Evolutionary conservation across 2,797 vertebrate species (phyloP).

Genomic region (Alcedo atthis): DNA sequence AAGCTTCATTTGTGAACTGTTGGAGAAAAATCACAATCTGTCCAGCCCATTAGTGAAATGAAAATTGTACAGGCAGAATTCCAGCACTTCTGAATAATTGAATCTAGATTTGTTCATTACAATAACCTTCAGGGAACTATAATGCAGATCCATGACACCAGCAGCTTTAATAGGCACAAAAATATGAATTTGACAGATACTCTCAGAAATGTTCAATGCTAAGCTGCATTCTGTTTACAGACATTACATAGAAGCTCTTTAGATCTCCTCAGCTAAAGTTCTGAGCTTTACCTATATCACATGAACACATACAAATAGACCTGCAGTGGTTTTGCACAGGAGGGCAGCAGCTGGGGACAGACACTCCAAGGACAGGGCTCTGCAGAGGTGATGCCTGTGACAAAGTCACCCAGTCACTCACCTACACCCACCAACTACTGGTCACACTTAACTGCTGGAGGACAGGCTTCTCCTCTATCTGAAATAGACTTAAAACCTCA

Average conservation of each 20-base stretch:
- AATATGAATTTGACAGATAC: constrained; percentile 6
- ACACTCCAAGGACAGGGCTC: neutral
- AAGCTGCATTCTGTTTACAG: neutral
- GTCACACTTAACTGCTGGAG: neutral
- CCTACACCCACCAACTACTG: neutral
- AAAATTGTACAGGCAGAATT: constrained; percentile 56
- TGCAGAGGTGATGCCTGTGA: neutral
- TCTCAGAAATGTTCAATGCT: neutral
- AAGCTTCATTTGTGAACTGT: constrained; percentile 45
- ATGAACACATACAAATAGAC: neutral
- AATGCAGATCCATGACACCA: constrained; percentile 20
- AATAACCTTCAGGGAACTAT: constrained; percentile 50
- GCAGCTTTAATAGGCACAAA: constrained; percentile 44
- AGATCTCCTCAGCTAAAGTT: neutral
- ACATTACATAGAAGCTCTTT: neutral
- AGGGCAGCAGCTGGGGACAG: neutral
- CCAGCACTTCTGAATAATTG: constrained; percentile 51
- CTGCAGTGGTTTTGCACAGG: neutral
- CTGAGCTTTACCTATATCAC: neutral
- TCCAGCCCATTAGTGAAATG: constrained; percentile 43
- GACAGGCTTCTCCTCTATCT: neutral
- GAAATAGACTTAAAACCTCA: neutral
- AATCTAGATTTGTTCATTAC: constrained; percentile 57
- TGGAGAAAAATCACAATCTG: constrained; percentile 55
- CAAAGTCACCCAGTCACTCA: neutral